Base-by-base conservation (phyloP, 1,140 invertebrate genomes). In the Zophobas atratus region DNA sequence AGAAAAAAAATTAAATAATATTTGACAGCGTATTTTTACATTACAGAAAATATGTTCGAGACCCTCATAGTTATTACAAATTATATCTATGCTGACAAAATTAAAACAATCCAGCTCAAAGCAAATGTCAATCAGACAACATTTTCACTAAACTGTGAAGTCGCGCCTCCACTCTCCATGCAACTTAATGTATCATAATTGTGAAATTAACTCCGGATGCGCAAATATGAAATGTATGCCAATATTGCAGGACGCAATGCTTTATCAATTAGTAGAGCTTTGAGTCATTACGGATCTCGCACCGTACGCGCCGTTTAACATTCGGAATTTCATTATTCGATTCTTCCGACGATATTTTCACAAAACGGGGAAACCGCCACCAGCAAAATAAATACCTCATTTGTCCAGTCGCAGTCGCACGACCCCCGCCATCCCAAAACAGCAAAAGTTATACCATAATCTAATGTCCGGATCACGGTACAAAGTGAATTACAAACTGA, bases 271-370 rank as follows among this genome's bases (percentile, higher is more conserved):
- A 73, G 49, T 51, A 38, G 41, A 36, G 71, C 71, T 73, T 73
- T 73, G 71, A 56, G 49, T 55, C 36, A 73, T 73, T 55, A 73
- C 71, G 38, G 20, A 55, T 32, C 46, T 73, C 48, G 5, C 55
- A 55, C n/a, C 38, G 71, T 48, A 55, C 71, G 71, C 71, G 55
- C 49, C 55, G 71, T 0, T 73, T 6, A 55, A 41, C 49, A 55
- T 73, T 73, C 56, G 71, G 71, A 73, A 73, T 73, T 73, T 73
- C 71, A 73, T 73, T 73, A 67, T 67, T 34, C 60, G 60, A 67
- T 67, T 67, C 60, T 67, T 67, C 60, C 60, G 39, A 20, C 39
- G 38, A 4, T 8, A 32, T 63, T 67, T 41, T 4, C 20, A 38
- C 60, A 60, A 60, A 43, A 67, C n/a, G 49, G 20, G 38, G 38